Evolutionary conservation across 2,797 vertebrate genomes (phyloP).

Genomic region (Trachops cirrhosus): DNA sequence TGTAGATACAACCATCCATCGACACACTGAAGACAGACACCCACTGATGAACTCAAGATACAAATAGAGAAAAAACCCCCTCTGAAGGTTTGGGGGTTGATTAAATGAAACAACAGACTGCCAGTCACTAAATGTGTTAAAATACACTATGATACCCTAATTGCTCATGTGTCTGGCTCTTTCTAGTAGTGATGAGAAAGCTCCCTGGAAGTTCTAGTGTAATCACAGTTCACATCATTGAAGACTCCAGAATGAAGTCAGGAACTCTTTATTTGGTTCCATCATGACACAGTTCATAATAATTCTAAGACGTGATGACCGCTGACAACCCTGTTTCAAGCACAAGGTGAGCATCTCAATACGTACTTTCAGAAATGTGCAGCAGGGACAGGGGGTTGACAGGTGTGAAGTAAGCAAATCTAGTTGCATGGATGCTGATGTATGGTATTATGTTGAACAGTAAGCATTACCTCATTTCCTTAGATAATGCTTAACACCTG

Average conservation of each 20-base stretch:
- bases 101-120: background rate
- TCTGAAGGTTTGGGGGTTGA: background rate
- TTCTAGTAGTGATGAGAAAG: background rate
- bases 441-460: background rate
- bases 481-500: background rate
- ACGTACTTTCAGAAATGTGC: background rate
- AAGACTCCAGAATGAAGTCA: background rate
- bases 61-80: background rate
- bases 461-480: background rate
- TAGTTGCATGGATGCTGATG: background rate
- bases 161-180: background rate
- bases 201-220: background rate
- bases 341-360: background rate
- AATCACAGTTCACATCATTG: background rate
- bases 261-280: background rate
- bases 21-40: background rate
- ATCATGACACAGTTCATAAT: background rate
- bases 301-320: background rate
- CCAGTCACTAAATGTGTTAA: background rate
- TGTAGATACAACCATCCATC: background rate
- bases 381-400: background rate
- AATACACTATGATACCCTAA: background rate
- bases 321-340: background rate
- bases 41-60: background rate
- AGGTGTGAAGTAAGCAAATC: background rate